These are phyloP conservation scores for Heliconius ethilla DNA, from an alignment of 2,888 invertebrate species.

Conservation along the genomic window DNA sequence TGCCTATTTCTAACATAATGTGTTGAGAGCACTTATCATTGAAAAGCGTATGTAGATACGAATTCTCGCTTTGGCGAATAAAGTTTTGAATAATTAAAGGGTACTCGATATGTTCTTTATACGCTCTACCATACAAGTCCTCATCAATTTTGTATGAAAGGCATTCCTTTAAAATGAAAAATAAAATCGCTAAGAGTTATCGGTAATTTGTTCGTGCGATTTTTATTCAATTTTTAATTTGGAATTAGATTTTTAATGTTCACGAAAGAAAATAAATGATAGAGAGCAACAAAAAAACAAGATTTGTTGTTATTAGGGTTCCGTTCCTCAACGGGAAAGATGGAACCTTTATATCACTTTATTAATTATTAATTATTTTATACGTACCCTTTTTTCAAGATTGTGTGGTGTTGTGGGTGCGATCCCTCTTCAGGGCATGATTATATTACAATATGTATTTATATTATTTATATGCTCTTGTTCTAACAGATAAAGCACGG, in stretches of 20 bases:
- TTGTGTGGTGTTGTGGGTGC: too few relatives aligned
- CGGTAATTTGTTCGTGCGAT: conserved; percentile 20
- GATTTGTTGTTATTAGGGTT: too few relatives aligned
- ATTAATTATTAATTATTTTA: too few relatives aligned
- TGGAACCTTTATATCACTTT: too few relatives aligned
- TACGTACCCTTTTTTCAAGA: too few relatives aligned
- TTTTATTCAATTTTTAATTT: background rate
- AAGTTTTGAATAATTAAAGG: conserved; percentile 38
- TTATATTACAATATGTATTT: too few relatives aligned
- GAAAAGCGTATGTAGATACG: conserved; percentile 29
- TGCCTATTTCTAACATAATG: conserved; percentile 25
- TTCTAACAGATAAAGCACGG: too few relatives aligned
- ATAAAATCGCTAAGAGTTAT: conserved; percentile 24
- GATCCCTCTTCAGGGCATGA: too few relatives aligned
- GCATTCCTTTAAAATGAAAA: conserved; percentile 30
- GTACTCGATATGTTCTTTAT: conserved; percentile 32
- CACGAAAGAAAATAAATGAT: background rate
- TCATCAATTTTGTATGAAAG: conserved; percentile 37
- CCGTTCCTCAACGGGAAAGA: background rate
- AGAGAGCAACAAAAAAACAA: too few relatives aligned
- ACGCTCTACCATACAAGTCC: conserved; percentile 34
- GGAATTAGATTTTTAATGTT: background rate
- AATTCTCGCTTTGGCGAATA: conserved; percentile 33
- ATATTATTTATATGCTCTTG: too few relatives aligned
- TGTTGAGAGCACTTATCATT: conserved; percentile 29